Evolutionary conservation across 2,888 invertebrate genomes (phyloP).

Genomic region (Andrena chrysosceles): DNA sequence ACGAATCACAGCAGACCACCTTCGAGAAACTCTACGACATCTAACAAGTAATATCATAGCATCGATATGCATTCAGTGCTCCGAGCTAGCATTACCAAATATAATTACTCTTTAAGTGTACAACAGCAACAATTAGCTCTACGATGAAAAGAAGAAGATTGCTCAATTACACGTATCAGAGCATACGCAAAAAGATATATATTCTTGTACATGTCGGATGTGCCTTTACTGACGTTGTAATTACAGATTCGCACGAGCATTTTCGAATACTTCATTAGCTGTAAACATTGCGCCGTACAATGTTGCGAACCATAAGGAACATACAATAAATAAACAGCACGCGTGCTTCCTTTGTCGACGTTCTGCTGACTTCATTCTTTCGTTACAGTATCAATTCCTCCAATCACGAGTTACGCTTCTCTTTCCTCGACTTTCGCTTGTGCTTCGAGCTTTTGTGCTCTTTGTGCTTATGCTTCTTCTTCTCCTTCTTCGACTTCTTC

Average conservation of each 20-base stretch:
- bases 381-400: conserved; percentile 23
- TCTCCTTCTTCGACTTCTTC: conserved; percentile 81
- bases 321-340: conserved; percentile 40
- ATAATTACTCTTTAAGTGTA: conserved; percentile 31
- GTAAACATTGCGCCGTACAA: conserved; percentile 15
- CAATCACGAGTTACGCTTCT: conserved; percentile 63
- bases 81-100: conserved; percentile 7
- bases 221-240: conserved; percentile 30
- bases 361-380: conserved; percentile 12
- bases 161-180: conserved; percentile 53
- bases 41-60: conserved; percentile 66
- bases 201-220: conserved; percentile 38
- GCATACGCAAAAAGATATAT: conserved; percentile 41
- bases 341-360: neutral
- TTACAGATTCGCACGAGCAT: conserved; percentile 41
- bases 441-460: conserved; percentile 77
- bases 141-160: conserved; percentile 43
- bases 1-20: conserved; percentile 80
- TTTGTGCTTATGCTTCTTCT: conserved; percentile 81
- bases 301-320: conserved; percentile 22
- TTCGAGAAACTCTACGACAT: conserved; percentile 80
- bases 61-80: conserved; percentile 3
- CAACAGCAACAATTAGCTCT: conserved; percentile 30
- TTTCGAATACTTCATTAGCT: conserved; percentile 31
- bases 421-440: conserved; percentile 80